Evolutionary conservation across 2,888 invertebrate species (phyloP), one percentile per base, ranked within the genome.

Genomic region (Nomada goodeniana): DNA sequence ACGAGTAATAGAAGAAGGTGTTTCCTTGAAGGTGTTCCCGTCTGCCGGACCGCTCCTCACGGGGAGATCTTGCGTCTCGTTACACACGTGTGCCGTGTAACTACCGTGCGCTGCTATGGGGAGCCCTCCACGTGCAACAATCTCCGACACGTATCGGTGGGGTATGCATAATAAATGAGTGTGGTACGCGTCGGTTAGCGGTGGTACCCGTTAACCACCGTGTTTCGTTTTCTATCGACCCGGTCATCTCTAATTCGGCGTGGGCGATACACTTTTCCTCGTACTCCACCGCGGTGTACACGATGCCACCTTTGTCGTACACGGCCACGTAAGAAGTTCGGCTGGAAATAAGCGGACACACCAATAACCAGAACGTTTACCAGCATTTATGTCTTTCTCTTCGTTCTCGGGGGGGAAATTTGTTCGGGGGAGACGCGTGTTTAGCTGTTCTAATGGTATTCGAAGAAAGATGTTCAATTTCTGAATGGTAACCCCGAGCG

Each of bases 151-250:
- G 90, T 91, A 91, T 91, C 86, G 85, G 82, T 85, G 73, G 88
- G 88, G 90, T 89, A 91, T 91, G 91, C 91, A 91, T 91, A 91
- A 91, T 91, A 91, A 91, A 91, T 90, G 91, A 91, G 90, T 85
- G 81, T 76, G 85, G 83, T 81, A 82, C 83, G 83, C 82, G 84
- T 75, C 84, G 80, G 84, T 84, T 73, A 86, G 78, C 78, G 80
- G 72, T 77, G 79, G 68, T 86, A 84, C 81, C 87, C 85, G 85
- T 90, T 89, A 90, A 88, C 82, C 87, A 89, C 84, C 88, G 73
- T 89, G 84, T 90, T 89, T 84, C 88, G 75, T 86, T 84, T 85
- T 88, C 85, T 89, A 90, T 91, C 90, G 85, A 72, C 70, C 71
- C 82, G 88, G 85, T 89, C 87, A 90, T 91, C 88, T 90, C 88